phyloP scores from a whole-genome alignment of 1,140 invertebrate genomes.

The Drosophila setifemur region DNA sequence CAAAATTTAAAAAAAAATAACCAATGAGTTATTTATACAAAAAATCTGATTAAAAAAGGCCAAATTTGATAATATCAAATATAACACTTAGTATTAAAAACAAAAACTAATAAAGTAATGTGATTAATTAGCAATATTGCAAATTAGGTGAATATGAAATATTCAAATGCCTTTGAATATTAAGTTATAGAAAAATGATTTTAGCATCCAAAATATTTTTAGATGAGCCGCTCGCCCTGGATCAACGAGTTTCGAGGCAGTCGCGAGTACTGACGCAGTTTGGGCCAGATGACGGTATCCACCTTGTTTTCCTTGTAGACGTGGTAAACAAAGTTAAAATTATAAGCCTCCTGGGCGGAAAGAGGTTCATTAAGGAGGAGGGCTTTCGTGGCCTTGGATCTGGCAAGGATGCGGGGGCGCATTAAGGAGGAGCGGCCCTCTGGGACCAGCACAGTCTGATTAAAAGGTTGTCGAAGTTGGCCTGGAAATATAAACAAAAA shows the following conservation, averaged over 20 bases:
- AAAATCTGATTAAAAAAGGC: too few species aligned
- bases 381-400: slow-evolving; percentile 90
- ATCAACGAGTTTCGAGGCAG: slow-evolving; percentile 55
- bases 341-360: slow-evolving; percentile 88
- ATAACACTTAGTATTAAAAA: too few species aligned
- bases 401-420: slow-evolving; percentile 92
- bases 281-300: slow-evolving; percentile 63
- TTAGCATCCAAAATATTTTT: too few species aligned
- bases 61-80: too few species aligned
- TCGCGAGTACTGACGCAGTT: slow-evolving; percentile 47
- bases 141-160: too few species aligned
- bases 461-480: slow-evolving; percentile 95
- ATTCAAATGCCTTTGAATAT: too few species aligned
- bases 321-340: slow-evolving; percentile 85
- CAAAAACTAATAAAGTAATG: too few species aligned
- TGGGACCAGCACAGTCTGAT: slow-evolving; percentile 89
- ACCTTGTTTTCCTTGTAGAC: slow-evolving; percentile 53
- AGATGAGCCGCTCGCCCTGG: slow-evolving; percentile 58
- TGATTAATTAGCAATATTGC: too few species aligned
- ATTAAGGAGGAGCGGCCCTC: slow-evolving; percentile 94
- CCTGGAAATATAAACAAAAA: slow-evolving; percentile 85
- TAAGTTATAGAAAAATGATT: too few species aligned
- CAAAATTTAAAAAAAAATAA: too few species aligned
- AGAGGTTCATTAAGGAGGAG: slow-evolving; percentile 92
- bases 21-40: too few species aligned